phyloP scores from a whole-genome alignment of 1,140 invertebrate genomes.

The Cydia pomonella region DNA sequence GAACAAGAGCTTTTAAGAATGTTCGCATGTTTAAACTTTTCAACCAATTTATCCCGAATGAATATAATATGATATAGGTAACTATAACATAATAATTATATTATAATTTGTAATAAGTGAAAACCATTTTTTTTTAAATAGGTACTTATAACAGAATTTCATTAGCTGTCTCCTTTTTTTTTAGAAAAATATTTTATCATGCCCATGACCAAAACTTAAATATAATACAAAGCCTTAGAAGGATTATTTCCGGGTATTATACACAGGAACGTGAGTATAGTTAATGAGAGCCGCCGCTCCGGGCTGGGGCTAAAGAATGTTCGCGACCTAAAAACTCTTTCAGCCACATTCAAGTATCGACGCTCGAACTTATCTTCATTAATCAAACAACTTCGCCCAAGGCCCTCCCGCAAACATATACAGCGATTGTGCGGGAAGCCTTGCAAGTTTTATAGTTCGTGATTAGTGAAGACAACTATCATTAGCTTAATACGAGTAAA shows the following conservation, averaged over 20 bases:
- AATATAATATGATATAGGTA: no score
- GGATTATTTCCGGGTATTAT: constrained; percentile 36
- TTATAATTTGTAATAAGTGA: no score
- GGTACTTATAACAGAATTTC: no score
- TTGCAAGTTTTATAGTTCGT: constrained; percentile 28
- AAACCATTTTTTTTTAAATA: no score
- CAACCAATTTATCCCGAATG: no score
- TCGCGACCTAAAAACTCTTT: constrained; percentile 68
- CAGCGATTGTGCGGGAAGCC: neutral
- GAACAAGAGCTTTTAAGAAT: no score
- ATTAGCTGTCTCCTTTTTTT: no score
- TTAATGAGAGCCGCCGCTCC: constrained; percentile 58
- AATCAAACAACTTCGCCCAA: constrained; percentile 49
- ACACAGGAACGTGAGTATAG: constrained; percentile 54
- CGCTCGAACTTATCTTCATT: constrained; percentile 59
- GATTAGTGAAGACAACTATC: neutral
- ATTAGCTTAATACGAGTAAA: neutral
- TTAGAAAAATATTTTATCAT: no score
- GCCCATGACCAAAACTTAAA: no score
- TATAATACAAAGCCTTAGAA: no score
- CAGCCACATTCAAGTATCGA: constrained; percentile 56
- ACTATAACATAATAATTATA: no score
- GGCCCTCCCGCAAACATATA: constrained; percentile 27
- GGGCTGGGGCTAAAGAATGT: constrained; percentile 55
- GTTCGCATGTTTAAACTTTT: no score